Evolutionary conservation across 2,113 vertebrate genomes (phyloP), one percentile per base, ranked within the genome.

Genomic region (Terrapene triunguis): DNA sequence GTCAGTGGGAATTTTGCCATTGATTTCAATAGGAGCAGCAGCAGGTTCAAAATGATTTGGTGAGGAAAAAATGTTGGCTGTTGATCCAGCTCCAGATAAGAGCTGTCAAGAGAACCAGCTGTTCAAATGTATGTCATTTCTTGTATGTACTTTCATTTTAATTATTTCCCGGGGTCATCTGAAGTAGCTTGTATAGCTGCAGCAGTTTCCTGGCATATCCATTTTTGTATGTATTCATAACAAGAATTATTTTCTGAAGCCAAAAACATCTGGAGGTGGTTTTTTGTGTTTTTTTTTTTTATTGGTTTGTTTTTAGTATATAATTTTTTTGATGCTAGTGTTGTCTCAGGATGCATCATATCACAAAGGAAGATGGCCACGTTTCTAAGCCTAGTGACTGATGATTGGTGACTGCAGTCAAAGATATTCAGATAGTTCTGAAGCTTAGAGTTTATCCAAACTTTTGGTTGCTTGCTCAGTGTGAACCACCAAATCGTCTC

Each of bases 101-200:
- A 96, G 85, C 95, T 97, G 80, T 97, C 95, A 85, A 35, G 87
- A 91, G 89, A 95, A 84, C 44, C 89, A 96, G 82, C 35, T 98
- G 80, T 81, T 94, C 44, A 90, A 21, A 94, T 92, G 24, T 21
- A 47, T 93, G 27, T 84, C 78, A 53, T 6, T 50, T 50, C 50
- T 16, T 94, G 85, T 84, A 54, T 89, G 50, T 86, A 57, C 87
- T 90, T 80, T 2, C 0, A 35, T 92, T 93, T 85, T 94, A 82
- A 2, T 48, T 76, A 0, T 74, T 94, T 95, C 87, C 48, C 25
- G 47, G 53, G 48, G 92, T 96, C 93, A 65, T 91, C 89, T 86
- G 24, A 92, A 93, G 55, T 55, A 57, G 74, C 50, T 65, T 1
- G 0, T 72, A 80, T 89, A 93, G 27, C 83, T 59, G 48, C 88